A percentile compares a stretch with the other conserved stretches of the same genome.
phyloP scores from a whole-genome alignment of 2,888 invertebrate species.

The Xestia sexstrigata region DNA sequence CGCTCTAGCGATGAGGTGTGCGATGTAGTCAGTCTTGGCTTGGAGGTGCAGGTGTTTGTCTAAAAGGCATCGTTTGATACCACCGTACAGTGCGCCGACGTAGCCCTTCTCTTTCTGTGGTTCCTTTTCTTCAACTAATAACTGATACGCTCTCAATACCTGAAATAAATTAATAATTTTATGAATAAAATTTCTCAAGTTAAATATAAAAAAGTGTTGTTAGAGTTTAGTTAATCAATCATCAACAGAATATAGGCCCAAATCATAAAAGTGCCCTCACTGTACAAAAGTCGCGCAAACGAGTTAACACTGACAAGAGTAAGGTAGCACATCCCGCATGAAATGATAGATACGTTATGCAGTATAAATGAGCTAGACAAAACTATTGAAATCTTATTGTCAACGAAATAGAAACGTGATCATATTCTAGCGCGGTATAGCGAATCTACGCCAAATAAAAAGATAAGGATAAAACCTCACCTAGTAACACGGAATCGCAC shows the following conservation, averaged over 20 bases:
- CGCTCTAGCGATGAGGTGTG: constrained; percentile 96
- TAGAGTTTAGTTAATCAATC: neutral
- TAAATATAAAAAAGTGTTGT: neutral
- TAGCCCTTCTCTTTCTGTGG: constrained; percentile 97
- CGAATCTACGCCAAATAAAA: neutral
- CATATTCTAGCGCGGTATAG: neutral
- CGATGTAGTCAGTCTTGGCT: constrained; percentile 97
- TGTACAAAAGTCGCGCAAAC: neutral
- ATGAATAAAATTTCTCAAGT: neutral
- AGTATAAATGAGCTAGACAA: neutral
- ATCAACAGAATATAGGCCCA: neutral
- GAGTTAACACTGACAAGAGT: neutral
- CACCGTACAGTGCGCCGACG: constrained; percentile 96
- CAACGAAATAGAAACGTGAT: too few relatives aligned
- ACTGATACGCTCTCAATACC: constrained; percentile 95
- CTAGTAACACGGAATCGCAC: neutral
- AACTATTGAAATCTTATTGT: neutral
- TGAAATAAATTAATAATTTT: constrained; percentile 70
- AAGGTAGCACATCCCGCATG: neutral
- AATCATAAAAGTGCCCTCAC: neutral
- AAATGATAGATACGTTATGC: neutral
- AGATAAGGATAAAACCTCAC: neutral
- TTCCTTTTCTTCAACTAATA: constrained; percentile 96
- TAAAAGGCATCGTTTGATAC: constrained; percentile 96
- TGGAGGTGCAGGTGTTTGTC: constrained; percentile 97